phyloP scores from a whole-genome alignment of 2,113 vertebrate genomes.

The Seriola rivoliana region DNA sequence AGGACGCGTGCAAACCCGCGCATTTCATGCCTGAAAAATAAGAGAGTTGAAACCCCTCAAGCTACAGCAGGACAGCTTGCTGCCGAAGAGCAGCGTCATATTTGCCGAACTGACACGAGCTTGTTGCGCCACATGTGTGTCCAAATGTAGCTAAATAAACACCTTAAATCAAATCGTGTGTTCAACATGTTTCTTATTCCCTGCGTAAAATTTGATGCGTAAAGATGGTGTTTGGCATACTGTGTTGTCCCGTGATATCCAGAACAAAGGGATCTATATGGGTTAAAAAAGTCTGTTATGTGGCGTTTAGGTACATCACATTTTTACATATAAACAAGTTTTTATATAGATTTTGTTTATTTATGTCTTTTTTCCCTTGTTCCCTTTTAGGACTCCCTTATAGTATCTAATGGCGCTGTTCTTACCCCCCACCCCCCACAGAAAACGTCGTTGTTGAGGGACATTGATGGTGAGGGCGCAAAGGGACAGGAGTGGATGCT shows the following conservation, averaged over 20 bases:
- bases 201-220: background rate
- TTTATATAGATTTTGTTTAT: background rate
- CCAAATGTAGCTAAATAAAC: background rate
- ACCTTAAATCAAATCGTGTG: background rate
- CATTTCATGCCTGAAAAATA: conserved; percentile 43
- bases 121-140: background rate
- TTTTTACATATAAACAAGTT: too few species aligned
- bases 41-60: conserved; percentile 17
- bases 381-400: too few species aligned
- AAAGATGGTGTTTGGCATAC: background rate
- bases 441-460: conserved; percentile 36
- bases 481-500: conserved; percentile 37
- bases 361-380: background rate
- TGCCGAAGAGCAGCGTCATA: conserved; percentile 4
- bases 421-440: background rate
- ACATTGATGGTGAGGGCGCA: conserved; percentile 38
- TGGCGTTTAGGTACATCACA: too few species aligned
- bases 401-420: background rate
- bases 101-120: background rate
- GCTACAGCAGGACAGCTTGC: conserved; percentile 49
- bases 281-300: background rate
- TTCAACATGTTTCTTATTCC: background rate
- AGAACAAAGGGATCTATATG: background rate
- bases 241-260: background rate
- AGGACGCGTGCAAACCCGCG: conserved; percentile 72